Conservation (phyloP, 2,797 vertebrate species). For the Sorex maritimensis region DNA sequence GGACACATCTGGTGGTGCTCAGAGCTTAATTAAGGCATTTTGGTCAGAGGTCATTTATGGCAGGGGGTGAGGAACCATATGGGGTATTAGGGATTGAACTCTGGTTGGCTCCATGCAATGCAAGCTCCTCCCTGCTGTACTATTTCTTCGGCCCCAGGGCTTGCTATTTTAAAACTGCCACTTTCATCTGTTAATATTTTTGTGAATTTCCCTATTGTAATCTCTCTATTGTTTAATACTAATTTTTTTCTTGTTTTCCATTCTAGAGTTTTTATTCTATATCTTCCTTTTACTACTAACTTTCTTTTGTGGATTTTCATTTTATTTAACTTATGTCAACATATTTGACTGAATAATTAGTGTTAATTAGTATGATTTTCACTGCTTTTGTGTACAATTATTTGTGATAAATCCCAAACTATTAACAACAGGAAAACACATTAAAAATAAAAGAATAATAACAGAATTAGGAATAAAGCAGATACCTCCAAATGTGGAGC, state of each 20-base stretch:
- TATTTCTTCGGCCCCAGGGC: background rate
- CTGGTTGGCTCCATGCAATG: too few relatives aligned
- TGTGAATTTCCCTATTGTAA: background rate
- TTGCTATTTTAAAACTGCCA: background rate
- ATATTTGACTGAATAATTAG: too few relatives aligned
- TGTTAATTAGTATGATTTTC: too few relatives aligned
- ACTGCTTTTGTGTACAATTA: too few relatives aligned
- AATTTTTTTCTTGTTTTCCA: background rate
- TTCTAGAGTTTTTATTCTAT: background rate
- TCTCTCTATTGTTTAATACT: background rate
- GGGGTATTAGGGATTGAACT: too few relatives aligned
- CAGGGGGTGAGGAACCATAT: too few relatives aligned
- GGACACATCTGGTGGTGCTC: too few relatives aligned
- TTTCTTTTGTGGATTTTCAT: slow-evolving; percentile 33
- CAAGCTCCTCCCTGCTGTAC: too few relatives aligned
- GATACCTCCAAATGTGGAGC: slow-evolving; percentile 7
- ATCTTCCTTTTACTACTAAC: background rate
- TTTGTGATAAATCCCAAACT: background rate
- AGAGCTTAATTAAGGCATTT: too few relatives aligned
- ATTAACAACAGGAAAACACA: background rate
- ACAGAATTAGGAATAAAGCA: slow-evolving; percentile 5
- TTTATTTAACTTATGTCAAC: slow-evolving; percentile 39
- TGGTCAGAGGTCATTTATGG: too few relatives aligned
- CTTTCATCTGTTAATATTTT: background rate
- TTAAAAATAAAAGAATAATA: background rate